Conservation (phyloP, 2,113 vertebrate genomes). For the Rhinolophus ferrumequinum region DNA sequence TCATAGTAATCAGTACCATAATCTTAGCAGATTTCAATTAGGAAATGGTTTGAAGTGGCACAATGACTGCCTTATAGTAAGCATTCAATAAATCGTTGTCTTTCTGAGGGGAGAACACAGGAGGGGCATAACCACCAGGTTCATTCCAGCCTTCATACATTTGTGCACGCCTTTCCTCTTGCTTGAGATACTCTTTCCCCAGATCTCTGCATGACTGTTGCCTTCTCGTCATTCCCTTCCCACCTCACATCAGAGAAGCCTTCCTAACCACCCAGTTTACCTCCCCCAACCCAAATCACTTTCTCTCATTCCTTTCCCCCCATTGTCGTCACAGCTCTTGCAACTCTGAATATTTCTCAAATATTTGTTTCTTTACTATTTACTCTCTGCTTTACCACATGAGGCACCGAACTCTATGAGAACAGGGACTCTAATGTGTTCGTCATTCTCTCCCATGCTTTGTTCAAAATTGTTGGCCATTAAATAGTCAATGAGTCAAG, state of each 20-base stretch:
- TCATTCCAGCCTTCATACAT: accelerated
- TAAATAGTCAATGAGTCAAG: background rate
- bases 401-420: background rate
- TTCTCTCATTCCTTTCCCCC: background rate
- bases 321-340: background rate
- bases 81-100: background rate
- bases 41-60: background rate
- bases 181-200: background rate
- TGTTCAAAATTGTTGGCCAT: background rate
- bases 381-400: background rate
- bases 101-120: background rate
- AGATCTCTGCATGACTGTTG: background rate
- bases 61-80: background rate
- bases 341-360: background rate
- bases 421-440: background rate
- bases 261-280: background rate
- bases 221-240: background rate
- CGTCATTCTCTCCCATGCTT: background rate
- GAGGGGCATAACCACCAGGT: accelerated
- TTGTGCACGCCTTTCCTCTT: accelerated
- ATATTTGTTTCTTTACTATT: background rate
- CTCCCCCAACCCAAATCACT: background rate
- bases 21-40: background rate
- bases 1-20: background rate
- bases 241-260: background rate